Percentiles rank a stretch among this genome's conserved stretches.
Conservation (phyloP, 2,113 vertebrate genomes). For the Oncorhynchus nerka region DNA sequence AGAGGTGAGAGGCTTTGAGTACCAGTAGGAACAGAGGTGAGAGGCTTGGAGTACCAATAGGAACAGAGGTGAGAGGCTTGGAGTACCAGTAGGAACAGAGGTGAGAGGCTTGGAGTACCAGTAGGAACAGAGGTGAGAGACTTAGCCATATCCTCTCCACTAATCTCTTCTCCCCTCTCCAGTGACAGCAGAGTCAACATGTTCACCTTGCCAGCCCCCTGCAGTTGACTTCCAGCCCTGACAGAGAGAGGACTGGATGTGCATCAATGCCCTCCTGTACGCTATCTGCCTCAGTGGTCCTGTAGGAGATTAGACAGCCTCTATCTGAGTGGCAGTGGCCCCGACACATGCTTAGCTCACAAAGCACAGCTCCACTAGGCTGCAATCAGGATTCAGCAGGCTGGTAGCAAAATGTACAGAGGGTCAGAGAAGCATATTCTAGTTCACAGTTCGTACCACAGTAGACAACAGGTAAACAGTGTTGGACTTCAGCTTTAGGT, state of each 20-base stretch:
- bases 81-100: too few species aligned
- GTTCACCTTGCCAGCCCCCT: slow-evolving; percentile 21
- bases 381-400: neutral
- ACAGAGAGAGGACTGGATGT: neutral
- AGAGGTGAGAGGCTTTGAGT: too few species aligned
- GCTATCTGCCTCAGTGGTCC: too few species aligned
- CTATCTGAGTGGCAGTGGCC: neutral
- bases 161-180: slow-evolving; percentile 26
- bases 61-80: too few species aligned
- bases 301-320: neutral
- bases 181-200: slow-evolving; percentile 26
- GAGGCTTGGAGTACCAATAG: too few species aligned
- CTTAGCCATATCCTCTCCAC: slow-evolving; percentile 30
- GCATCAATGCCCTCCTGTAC: neutral
- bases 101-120: neutral
- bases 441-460: too few species aligned
- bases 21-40: too few species aligned
- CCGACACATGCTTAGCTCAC: neutral
- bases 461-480: too few species aligned
- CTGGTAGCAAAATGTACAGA: neutral
- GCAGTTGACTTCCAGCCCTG: neutral
- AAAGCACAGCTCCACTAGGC: neutral
- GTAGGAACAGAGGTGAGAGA: neutral
- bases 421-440: neutral
- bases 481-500: too few species aligned